phyloP scores from a whole-genome alignment of 1,140 invertebrate species.

The Papilio helenus region DNA sequence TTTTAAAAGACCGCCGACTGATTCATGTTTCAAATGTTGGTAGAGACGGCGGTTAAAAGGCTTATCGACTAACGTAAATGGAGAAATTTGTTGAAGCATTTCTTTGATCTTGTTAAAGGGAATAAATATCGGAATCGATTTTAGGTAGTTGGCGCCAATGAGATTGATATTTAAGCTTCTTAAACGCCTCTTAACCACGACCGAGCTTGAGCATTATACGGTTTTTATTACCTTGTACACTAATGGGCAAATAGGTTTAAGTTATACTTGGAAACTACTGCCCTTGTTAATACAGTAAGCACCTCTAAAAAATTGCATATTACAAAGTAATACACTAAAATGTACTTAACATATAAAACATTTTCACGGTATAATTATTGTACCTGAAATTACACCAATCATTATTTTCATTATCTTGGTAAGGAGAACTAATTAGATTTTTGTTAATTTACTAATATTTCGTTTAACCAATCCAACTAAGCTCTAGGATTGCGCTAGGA shows the following conservation, averaged over 20 bases:
- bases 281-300: not conserved
- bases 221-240: not conserved
- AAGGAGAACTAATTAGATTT: too few relatives aligned
- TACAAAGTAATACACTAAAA: too few relatives aligned
- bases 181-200: constrained; percentile 45
- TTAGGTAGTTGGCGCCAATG: constrained; percentile 51
- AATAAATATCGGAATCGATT: constrained; percentile 58
- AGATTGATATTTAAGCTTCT: constrained; percentile 60
- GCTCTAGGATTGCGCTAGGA: too few relatives aligned
- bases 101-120: constrained; percentile 39
- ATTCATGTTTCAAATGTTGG: not conserved
- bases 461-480: too few relatives aligned
- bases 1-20: constrained; percentile 3
- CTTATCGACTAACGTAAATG: not conserved
- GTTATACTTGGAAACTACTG: not conserved
- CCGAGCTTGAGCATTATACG: not conserved
- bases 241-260: not conserved
- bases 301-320: not conserved
- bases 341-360: too few relatives aligned
- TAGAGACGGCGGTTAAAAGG: not conserved
- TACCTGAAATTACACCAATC: too few relatives aligned
- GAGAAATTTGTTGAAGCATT: not conserved
- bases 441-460: too few relatives aligned
- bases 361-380: too few relatives aligned
- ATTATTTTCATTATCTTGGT: too few relatives aligned